Evolutionary conservation across 2,888 invertebrate species (phyloP), one percentile per base, ranked within the genome.

Genomic region (Phanerotoma sp.): DNA sequence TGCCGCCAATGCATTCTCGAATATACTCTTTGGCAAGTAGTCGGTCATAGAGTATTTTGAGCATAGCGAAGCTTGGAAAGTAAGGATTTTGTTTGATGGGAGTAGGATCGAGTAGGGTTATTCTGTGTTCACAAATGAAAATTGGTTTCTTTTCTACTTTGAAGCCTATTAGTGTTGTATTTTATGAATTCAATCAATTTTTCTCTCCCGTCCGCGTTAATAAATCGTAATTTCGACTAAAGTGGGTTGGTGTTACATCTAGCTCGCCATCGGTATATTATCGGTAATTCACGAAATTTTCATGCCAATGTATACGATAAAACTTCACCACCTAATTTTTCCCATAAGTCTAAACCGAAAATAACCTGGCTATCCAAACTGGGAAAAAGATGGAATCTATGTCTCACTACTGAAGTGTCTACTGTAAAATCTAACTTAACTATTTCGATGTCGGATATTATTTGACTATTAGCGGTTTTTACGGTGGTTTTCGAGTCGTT

Each of bases 21-120:
- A 58, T 16, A 9, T 54, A 56, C 5, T 47, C 50, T 20, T 51
- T 50, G 4, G 48, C 30, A 6, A 56, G 35, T 28, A 52, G n/a
- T 7, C 35, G 30, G 28, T 58, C 44, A 13, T 46, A 28, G 2
- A 58, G 42, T 11, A 48, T 41, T 41, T 59, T 35, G 7, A 48
- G 22, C 6, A 53, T 32, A 3, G 41, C 38, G 1, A 40, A 47
- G 16, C 52, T 56, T 6, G 51, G 32, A 1, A 51, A 28, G 7
- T 56, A 56, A 3, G 56, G 54, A 18, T 58, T 58, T n/a, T 44
- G 49, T n/a, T 49, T 13, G 9, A 41, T 40, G 4, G 49, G 54
- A 2, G 54, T 52, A 5, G 37, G 9, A n/a, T 58, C 54, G 4
- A 13, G n/a, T 15, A 58, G 11, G n/a, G 54, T 49, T 5, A 59